Evolutionary conservation across 2,113 vertebrate species (phyloP), one percentile per base, ranked within the genome.

Genomic region (Piaya cayana): DNA sequence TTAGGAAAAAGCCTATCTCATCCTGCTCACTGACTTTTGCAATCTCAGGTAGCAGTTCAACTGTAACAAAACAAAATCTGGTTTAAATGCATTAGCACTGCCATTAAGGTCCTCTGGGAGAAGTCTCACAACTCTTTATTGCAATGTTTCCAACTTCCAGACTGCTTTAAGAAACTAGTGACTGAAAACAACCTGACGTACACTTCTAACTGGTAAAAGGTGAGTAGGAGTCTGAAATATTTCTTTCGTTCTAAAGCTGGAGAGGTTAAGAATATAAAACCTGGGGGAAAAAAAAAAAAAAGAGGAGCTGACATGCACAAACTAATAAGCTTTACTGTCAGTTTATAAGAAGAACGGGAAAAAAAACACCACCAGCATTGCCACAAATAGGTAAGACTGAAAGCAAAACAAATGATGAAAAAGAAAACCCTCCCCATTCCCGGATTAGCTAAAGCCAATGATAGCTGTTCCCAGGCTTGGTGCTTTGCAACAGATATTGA

Each of bases 201-300:
- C 32, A 39, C 29, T 84, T 86, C 53, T 87, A 49, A 56, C 25
- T 60, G n/a, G 39, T 62, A 68, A 76, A 86, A 92, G 49, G 77
- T 88, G 55, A 83, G 49, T 78, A 89, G 83, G 49, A 89, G 18
- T 49, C 39, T 86, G 56, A 90, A 16, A 47, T 5, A 37, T 71
- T 80, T 85, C 65, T 86, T 69, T 92, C 49, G 56, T 74, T 93
- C 18, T 84, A 65, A 49, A 58, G 14, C 22, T 84, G 45, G 67
- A 78, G 43, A 68, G 7, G 25, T 72, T 95, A 92, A 89, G 53
- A 95, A 96, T 82, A 92, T 81, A 86, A 94, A 92, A 75, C 5
- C 19, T 67, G 75, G n/a, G n/a, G n/a, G n/a, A n/a, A n/a, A n/a
- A n/a, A n/a, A 19, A 49, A 49, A 49, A 27, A 45, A 64, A 45